Base-by-base conservation (phyloP, 1,140 invertebrate genomes). In the Eupeodes corollae region DNA sequence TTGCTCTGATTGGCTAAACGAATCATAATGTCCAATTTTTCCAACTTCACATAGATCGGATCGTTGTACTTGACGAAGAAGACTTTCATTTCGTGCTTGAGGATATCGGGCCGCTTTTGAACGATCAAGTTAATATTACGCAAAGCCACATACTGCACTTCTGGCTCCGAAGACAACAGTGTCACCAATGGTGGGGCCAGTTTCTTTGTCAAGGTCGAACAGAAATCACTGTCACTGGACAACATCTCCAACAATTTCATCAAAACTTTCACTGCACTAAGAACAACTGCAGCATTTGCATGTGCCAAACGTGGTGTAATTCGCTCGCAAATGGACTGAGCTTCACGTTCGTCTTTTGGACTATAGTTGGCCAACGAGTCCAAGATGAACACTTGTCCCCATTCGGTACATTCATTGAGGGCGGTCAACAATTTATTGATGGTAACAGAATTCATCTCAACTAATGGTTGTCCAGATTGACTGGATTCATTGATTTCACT, bases 1-100 rank as follows among this genome's bases (percentile, higher is more conserved):
- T 99, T 99, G 3, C 88, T 84, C 69, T 98, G 93, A 42, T 93
- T 97, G 9, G 97, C 96, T 45, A 99, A 73, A 26, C 97, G 81
- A 56, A 99, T 99, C 96, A 99, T 99, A 44, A 99, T 99, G 66
- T 99, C 97, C 58, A 99, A 66, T 68, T 99, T 99, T 70, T 99
- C 97, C 43, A 99, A 75, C 71, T 99, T 99, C 5, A 99, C 96
- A 70, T 99, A 99, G 67, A 99, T 99, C 9, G 97, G 97, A 75
- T 99, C 97, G 68, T 99, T 99, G 72, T 99, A 99, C 62, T 99
- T 99, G 13, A 99, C 97, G 69, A 99, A 99, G 73, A 99, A 99
- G 26, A 85, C 96, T 76, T 99, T 99, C 95, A 99, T 99, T 72
- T 99, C 97, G 61, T 99, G 94, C 67, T 99, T 99, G n/a, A 99